Evolutionary conservation across 2,113 vertebrate genomes (phyloP).

Genomic region (crab-eating macaque (Macaca fascicularis)): DNA sequence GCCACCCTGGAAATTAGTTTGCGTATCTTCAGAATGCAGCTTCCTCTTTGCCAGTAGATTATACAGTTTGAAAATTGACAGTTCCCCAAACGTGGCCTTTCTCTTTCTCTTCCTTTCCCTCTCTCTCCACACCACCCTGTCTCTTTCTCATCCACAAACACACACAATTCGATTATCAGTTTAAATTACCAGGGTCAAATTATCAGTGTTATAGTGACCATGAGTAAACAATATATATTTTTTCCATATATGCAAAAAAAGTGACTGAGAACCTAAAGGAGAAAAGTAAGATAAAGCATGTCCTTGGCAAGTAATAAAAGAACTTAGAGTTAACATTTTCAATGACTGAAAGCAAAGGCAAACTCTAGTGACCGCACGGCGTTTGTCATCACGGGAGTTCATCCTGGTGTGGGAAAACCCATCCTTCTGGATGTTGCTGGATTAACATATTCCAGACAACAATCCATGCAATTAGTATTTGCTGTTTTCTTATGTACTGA

Average conservation of each 20-base stretch:
- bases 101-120: neutral
- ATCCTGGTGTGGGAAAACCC: neutral
- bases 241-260: neutral
- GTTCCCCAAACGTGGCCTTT: neutral
- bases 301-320: neutral
- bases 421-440: neutral
- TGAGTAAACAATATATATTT: no score
- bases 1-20: neutral
- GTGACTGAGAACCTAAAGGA: neutral
- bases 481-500: neutral
- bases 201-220: neutral
- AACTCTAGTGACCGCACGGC: neutral
- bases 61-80: neutral
- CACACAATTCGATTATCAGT: neutral
- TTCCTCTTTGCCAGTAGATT: rapidly evolving
- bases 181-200: neutral
- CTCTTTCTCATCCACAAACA: neutral
- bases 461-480: neutral
- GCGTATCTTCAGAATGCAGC: rapidly evolving
- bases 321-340: neutral
- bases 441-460: neutral
- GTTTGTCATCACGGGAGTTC: neutral
- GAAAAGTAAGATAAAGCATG: neutral
- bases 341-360: neutral
- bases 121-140: no score